Conservation (phyloP, 1,140 invertebrate species). For the Teleogryllus occipitalis region DNA sequence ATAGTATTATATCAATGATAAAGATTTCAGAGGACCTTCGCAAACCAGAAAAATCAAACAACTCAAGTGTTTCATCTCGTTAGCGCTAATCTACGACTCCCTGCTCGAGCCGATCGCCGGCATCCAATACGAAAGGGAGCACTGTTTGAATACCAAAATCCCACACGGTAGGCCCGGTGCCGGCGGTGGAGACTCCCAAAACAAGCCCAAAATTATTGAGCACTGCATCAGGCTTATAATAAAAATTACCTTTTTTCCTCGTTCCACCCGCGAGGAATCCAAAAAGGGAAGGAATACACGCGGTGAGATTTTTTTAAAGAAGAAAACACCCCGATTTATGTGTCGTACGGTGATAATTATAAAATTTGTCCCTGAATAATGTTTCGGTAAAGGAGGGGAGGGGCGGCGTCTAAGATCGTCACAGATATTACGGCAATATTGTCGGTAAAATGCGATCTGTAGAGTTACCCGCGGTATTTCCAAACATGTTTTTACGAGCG, state of each 20-base stretch:
- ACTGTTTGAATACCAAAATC: too few species aligned
- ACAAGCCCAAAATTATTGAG: background rate
- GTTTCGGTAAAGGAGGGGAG: background rate
- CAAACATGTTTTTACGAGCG: background rate
- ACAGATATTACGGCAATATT: constrained; percentile 5
- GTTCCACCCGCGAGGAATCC: background rate
- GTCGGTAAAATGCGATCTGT: constrained; percentile 3
- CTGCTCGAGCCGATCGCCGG: too few species aligned
- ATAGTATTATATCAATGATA: too few species aligned
- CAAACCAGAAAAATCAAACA: too few species aligned
- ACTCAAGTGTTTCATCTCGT: too few species aligned
- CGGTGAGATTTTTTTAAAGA: background rate
- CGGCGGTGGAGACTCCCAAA: background rate
- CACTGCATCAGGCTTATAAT: background rate
- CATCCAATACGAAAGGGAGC: too few species aligned
- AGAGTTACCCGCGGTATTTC: background rate
- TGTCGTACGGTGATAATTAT: background rate
- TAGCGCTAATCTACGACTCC: too few species aligned
- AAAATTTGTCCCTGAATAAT: background rate
- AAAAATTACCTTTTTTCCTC: background rate
- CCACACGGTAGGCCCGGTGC: too few species aligned
- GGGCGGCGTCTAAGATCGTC: background rate
- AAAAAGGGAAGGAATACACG: background rate
- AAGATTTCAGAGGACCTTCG: too few species aligned
- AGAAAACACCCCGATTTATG: constrained; percentile 1